A percentile compares a stretch with the other conserved stretches of the same genome.
Evolutionary conservation across 2,797 vertebrate species (phyloP).

Genomic region (Leptodactylus fallax): DNA sequence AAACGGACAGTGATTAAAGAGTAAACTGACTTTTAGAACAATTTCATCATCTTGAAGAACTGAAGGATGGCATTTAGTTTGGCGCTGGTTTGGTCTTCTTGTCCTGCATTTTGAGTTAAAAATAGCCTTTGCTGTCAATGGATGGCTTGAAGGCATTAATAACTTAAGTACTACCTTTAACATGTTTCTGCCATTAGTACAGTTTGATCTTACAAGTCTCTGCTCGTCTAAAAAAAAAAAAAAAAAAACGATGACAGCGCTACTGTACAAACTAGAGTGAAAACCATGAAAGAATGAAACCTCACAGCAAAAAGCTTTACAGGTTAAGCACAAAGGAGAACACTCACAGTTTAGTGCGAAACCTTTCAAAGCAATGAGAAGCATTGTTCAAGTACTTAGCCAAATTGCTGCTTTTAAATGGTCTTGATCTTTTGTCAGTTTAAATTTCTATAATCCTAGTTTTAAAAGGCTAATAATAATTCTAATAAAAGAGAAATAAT

Average conservation of each 20-base stretch:
- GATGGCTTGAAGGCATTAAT: conserved; percentile 27
- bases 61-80: neutral
- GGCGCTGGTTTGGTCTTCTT: neutral
- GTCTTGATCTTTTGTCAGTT: conserved; percentile 51
- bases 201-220: conserved; percentile 34
- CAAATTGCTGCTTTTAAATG: conserved; percentile 52
- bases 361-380: conserved; percentile 44
- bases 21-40: neutral
- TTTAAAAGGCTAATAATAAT: conserved; percentile 37
- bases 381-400: conserved; percentile 53
- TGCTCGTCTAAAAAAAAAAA: neutral
- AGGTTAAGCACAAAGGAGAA: conserved; percentile 50
- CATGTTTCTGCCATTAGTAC: conserved; percentile 39
- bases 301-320: conserved; percentile 25
- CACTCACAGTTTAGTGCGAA: conserved; percentile 36
- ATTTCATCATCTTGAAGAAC: neutral
- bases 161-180: conserved; percentile 49
- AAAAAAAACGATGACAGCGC: conserved; percentile 20
- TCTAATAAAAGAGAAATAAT: conserved; percentile 32
- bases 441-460: conserved; percentile 23
- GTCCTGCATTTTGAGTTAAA: conserved; percentile 8
- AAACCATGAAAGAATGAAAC: conserved; percentile 35
- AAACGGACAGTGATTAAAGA: neutral
- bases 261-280: conserved; percentile 12
- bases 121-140: conserved; percentile 29